Base-by-base conservation (phyloP, 53 echinoderm and acorn worm genomes). In the Zoroaster sp. region DNA sequence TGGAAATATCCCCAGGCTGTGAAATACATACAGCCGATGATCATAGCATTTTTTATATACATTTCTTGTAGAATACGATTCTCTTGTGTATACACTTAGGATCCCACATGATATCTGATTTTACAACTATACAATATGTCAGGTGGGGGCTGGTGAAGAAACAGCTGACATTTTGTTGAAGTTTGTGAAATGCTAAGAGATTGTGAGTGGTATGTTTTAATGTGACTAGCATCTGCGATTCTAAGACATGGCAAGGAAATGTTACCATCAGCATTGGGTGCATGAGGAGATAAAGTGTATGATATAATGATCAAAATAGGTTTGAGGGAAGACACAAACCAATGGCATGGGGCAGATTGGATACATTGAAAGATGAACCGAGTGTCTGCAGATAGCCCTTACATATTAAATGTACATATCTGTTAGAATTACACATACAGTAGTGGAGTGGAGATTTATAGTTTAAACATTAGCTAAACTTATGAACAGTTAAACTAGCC, bases 141-240 rank as follows among this genome's bases (percentile, higher is more conserved):
- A 82, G 82, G 82, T 85, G 69, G 32, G 25, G 85, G 81, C 10
- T 81, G 18, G 63, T 81, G 43, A 1, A 32, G 70, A 34, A 71
- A 71, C 85, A 85, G 85, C 85, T 85, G 85, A 85, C 69, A 35
- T 34, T 13, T 40, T 85, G 85, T 46, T 85, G 85, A 85, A 85
- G 35, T 85, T 71, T 43, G 38, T 28, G 71, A 37, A 59, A 65
- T 28, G 67, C 40, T 42, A 14, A 10, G 8, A 35, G 23, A 45
- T 34, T 79, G 79, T 54, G 35, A 79, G 53, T 79, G 34, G 54
- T 79, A 37, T 79, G 65, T 18, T 36, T 21, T 79, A 37, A 79
- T 79, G 79, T 25, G 23, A 21, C 37, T 79, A 79, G 63, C 79
- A 79, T 39, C 20, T 79, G 79, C 4, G n/a, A 6, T n/a, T 18